phyloP scores from a whole-genome alignment of 2,888 invertebrate species.

The Lasioglossum oenotherae region DNA sequence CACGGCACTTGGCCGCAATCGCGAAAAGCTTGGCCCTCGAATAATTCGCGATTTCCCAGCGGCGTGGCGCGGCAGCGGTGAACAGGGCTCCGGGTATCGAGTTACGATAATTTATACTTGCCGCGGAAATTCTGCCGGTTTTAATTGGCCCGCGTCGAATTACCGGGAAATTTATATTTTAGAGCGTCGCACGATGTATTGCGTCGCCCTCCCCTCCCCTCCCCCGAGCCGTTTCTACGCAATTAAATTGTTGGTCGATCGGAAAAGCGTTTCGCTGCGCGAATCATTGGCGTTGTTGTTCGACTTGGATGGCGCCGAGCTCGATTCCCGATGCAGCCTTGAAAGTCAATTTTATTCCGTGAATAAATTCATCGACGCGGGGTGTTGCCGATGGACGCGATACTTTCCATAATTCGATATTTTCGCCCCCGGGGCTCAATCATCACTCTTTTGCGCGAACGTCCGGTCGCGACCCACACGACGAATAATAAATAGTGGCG shows the following conservation, averaged over 20 bases:
- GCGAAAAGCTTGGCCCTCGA: slow-evolving; percentile 27
- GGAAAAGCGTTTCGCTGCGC: background rate
- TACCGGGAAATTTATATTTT: slow-evolving; percentile 33
- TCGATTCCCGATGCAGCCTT: background rate
- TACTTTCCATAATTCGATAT: slow-evolving; percentile 15
- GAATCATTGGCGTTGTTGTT: background rate
- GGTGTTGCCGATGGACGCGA: background rate
- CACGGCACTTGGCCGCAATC: slow-evolving; percentile 7
- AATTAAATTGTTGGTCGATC: slow-evolving; percentile 8
- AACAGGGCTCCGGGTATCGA: slow-evolving; percentile 21
- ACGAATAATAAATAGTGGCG: slow-evolving; percentile 1
- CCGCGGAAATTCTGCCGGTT: slow-evolving; percentile 14
- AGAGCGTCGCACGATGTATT: background rate
- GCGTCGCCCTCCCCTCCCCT: rapidly evolving
- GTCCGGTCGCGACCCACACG: background rate
- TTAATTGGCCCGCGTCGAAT: slow-evolving; percentile 26
- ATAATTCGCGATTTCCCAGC: slow-evolving; percentile 39
- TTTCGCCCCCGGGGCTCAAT: background rate
- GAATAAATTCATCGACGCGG: slow-evolving; percentile 11
- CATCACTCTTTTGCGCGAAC: background rate
- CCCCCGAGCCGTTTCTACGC: background rate
- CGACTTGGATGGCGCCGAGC: background rate
- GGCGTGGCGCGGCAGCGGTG: background rate
- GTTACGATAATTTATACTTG: slow-evolving; percentile 42
- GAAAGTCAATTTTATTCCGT: slow-evolving; percentile 2